These are phyloP conservation scores for Sarcophaga caerulescens DNA, from an alignment of 2,888 invertebrate species.

Conservation along the genomic window DNA sequence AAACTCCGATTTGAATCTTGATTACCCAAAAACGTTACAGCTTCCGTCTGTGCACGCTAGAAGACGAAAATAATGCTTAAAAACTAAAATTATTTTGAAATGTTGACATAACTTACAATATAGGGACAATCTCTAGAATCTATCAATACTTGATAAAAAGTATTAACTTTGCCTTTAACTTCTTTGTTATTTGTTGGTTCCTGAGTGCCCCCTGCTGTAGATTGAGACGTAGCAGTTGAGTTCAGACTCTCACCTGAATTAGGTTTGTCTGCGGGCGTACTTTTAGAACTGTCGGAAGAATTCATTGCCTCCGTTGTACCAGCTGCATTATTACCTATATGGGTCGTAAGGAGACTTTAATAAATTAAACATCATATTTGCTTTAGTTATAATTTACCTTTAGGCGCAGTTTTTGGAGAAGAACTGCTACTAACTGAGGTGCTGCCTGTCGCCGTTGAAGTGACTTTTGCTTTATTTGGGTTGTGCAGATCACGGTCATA, in stretches of 20 bases:
- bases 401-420: neutral
- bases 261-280: slow-evolving; percentile 1
- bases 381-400: slow-evolving; percentile 24
- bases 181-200: slow-evolving; percentile 84
- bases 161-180: slow-evolving; percentile 94
- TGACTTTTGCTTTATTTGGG: slow-evolving; percentile 83
- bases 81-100: neutral
- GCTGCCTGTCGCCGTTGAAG: slow-evolving; percentile 81
- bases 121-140: slow-evolving; percentile 98
- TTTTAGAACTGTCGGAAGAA: slow-evolving; percentile 22
- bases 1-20: slow-evolving; percentile 97
- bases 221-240: slow-evolving; percentile 30
- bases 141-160: slow-evolving; percentile 98
- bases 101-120: slow-evolving; percentile 82
- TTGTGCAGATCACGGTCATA: slow-evolving; percentile 92
- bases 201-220: slow-evolving; percentile 79
- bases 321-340: slow-evolving; percentile 31
- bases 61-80: slow-evolving; percentile 34
- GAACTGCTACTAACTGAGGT: slow-evolving; percentile 64
- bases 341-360: slow-evolving; percentile 48
- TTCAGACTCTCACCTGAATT: slow-evolving; percentile 58
- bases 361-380: neutral
- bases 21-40: slow-evolving; percentile 97
- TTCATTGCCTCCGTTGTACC: neutral
- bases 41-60: slow-evolving; percentile 97